Conservation (phyloP, 2,888 invertebrate species). For the Platerodrilus igneus region DNA sequence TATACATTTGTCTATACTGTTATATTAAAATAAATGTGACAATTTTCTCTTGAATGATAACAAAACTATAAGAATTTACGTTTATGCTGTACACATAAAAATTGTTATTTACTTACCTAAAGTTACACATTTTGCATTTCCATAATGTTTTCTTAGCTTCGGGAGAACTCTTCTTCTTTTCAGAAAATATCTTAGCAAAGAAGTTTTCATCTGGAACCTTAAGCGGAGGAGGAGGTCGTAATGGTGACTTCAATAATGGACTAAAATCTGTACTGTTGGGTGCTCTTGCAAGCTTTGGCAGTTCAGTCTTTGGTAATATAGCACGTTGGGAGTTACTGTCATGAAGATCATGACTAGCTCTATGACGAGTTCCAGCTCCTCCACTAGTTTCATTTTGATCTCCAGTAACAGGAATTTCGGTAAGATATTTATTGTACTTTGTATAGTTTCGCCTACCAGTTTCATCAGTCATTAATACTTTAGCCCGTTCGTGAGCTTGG, state of each 20-base stretch:
- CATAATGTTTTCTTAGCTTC: conserved; percentile 71
- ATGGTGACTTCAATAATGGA: conserved; percentile 35
- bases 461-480: conserved; percentile 87
- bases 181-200: conserved; percentile 39
- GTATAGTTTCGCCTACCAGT: conserved; percentile 87
- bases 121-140: conserved; percentile 89
- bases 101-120: conserved; percentile 60
- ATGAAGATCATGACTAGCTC: conserved; percentile 33
- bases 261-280: conserved; percentile 37
- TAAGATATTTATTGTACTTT: conserved; percentile 87
- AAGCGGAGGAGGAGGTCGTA: conserved; percentile 52
- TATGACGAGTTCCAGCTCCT: conserved; percentile 44
- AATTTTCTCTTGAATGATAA: too few relatives aligned
- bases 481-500: conserved; percentile 72
- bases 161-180: conserved; percentile 49
- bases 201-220: conserved; percentile 57
- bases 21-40: too few relatives aligned
- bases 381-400: conserved; percentile 45
- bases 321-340: conserved; percentile 21
- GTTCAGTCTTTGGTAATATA: conserved; percentile 32
- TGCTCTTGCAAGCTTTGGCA: conserved; percentile 34
- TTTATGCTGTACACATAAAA: neutral
- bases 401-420: conserved; percentile 50
- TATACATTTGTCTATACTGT: too few relatives aligned
- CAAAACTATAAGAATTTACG: neutral